A percentile compares a stretch with the other conserved stretches of the same genome.
Conservation (phyloP, 1,140 invertebrate species). For the Hyphantria cunea region DNA sequence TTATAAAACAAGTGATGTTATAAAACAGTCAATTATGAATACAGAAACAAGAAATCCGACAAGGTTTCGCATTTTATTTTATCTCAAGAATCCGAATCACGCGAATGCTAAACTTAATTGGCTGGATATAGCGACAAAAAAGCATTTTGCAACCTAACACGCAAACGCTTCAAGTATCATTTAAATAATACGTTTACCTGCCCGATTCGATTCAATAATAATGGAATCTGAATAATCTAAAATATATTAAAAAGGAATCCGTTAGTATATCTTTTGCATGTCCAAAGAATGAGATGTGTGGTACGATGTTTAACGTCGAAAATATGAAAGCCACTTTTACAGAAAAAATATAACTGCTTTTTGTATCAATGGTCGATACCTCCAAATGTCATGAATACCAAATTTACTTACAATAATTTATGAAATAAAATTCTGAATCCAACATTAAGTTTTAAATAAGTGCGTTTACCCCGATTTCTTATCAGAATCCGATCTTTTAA, state of each 20-base stretch:
- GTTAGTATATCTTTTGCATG: slow-evolving; percentile 5
- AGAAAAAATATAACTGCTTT: slow-evolving; percentile 5
- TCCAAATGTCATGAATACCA: slow-evolving; percentile 14
- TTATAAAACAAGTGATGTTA: slow-evolving; percentile 19
- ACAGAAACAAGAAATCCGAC: slow-evolving; percentile 24
- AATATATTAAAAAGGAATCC: slow-evolving; percentile 33
- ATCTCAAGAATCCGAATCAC: slow-evolving; percentile 64
- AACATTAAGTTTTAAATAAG: slow-evolving; percentile 7
- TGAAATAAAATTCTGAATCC: slow-evolving; percentile 7
- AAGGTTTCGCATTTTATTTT: slow-evolving; percentile 36
- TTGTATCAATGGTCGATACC: slow-evolving; percentile 12
- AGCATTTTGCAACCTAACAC: slow-evolving; percentile 61
- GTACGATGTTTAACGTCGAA: slow-evolving; percentile 11
- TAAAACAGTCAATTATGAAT: slow-evolving; percentile 26
- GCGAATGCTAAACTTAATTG: slow-evolving; percentile 64
- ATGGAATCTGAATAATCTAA: slow-evolving; percentile 53
- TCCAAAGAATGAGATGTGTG: slow-evolving; percentile 21
- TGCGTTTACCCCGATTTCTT: slow-evolving; percentile 17
- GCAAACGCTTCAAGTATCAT: slow-evolving; percentile 59
- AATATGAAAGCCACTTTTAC: slow-evolving; percentile 26
- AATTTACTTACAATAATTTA: neutral
- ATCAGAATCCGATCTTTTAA: slow-evolving; percentile 16
- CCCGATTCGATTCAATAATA: slow-evolving; percentile 54
- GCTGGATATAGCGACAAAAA: slow-evolving; percentile 68
- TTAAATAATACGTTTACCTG: slow-evolving; percentile 69